Percentiles rank a stretch among this genome's conserved stretches.
Evolutionary conservation across 2,113 vertebrate genomes (phyloP).

Genomic region (Agapornis roseicollis): DNA sequence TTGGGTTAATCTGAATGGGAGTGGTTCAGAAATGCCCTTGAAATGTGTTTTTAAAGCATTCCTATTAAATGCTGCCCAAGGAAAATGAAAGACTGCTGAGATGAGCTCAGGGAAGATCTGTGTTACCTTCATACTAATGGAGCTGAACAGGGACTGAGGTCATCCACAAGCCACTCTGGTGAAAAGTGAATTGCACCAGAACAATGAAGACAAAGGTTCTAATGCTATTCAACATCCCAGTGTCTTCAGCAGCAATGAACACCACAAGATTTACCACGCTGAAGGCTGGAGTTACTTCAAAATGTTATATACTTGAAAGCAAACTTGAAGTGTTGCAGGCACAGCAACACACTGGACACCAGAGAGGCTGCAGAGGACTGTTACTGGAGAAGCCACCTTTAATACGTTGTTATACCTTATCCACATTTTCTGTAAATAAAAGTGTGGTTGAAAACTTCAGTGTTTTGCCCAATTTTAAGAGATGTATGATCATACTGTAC

Average conservation of each 20-base stretch:
- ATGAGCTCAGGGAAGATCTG: neutral
- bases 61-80: neutral
- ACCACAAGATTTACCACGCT: neutral
- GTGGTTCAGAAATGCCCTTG: neutral
- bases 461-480: fast-evolving
- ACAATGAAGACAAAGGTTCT: neutral
- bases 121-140: neutral
- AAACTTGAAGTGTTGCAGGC: neutral
- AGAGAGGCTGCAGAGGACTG: neutral
- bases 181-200: neutral
- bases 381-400: neutral
- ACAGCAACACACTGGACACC: neutral
- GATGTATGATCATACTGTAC: neutral
- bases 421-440: neutral
- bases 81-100: neutral
- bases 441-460: neutral
- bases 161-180: neutral
- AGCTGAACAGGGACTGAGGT: neutral
- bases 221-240: neutral
- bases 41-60: neutral
- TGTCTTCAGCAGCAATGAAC: neutral
- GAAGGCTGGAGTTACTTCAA: neutral
- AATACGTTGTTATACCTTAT: fast-evolving
- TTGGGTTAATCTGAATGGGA: neutral
- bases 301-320: neutral